These are phyloP conservation scores for Heliothis peltigera DNA, from an alignment of 2,888 invertebrate species.

Conservation along the genomic window DNA sequence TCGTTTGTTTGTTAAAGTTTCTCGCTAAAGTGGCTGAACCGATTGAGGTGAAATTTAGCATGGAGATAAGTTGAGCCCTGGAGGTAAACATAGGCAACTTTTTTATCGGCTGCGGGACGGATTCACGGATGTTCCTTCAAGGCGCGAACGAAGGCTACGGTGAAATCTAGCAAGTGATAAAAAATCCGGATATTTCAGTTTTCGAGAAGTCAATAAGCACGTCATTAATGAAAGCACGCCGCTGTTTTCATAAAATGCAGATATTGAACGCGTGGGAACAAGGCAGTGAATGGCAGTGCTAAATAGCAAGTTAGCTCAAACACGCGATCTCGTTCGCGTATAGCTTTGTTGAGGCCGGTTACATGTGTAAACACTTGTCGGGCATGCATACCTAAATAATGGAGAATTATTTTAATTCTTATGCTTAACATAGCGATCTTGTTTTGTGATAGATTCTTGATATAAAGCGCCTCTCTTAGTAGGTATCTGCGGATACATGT, in stretches of 20 bases:
- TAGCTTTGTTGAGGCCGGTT: conserved; percentile 7
- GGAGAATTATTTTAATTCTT: neutral
- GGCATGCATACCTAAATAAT: neutral
- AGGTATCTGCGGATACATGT: too few relatives aligned
- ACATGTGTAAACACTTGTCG: neutral
- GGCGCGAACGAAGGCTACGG: too few relatives aligned
- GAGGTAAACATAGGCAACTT: too few relatives aligned
- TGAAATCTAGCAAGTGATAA: too few relatives aligned
- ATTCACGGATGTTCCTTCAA: too few relatives aligned
- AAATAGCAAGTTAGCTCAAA: conserved; percentile 42
- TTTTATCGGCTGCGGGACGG: too few relatives aligned
- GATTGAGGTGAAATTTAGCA: too few relatives aligned
- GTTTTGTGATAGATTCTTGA: neutral
- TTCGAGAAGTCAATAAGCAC: neutral
- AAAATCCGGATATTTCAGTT: neutral
- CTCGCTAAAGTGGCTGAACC: too few relatives aligned
- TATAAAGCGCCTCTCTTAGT: too few relatives aligned
- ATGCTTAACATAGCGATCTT: neutral
- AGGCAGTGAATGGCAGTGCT: conserved; percentile 37
- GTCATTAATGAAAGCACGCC: neutral
- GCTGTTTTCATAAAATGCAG: neutral
- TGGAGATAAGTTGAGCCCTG: too few relatives aligned
- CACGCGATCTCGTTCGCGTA: conserved; percentile 40
- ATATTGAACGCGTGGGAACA: conserved; percentile 39
- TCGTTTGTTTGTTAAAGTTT: too few relatives aligned